Conservation (phyloP, 2,888 invertebrate species). For the Cosmia pyralina region DNA sequence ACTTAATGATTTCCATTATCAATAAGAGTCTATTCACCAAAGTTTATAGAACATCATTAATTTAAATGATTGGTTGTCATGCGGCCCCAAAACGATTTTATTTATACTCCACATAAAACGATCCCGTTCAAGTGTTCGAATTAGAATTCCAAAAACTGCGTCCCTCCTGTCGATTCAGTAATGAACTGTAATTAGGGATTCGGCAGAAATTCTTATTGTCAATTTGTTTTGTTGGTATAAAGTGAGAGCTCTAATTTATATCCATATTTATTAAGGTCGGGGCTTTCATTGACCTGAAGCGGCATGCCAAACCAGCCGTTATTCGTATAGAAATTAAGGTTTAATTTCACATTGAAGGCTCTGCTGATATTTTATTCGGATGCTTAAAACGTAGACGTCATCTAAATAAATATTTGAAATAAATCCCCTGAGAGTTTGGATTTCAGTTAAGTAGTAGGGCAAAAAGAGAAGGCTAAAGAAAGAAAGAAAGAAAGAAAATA, state of each 20-base stretch:
- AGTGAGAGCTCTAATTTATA: constrained; percentile 73
- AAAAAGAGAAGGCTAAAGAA: too few species aligned
- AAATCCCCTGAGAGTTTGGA: constrained; percentile 71
- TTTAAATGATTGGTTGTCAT: constrained; percentile 5
- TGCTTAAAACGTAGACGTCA: constrained; percentile 74
- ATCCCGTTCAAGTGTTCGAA: constrained; percentile 32
- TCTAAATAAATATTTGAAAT: constrained; percentile 81
- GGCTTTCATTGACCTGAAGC: constrained; percentile 62
- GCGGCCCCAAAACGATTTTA: constrained; percentile 8
- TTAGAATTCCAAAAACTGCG: constrained; percentile 51
- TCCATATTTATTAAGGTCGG: constrained; percentile 78
- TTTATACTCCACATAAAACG: constrained; percentile 32
- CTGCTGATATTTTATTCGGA: constrained; percentile 75
- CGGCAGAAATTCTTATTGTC: constrained; percentile 68
- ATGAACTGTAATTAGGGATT: constrained; percentile 67
- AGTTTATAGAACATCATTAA: neutral
- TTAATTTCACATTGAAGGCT: constrained; percentile 73
- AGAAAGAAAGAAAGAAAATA: too few species aligned
- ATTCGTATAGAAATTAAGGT: constrained; percentile 73
- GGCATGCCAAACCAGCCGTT: constrained; percentile 70
- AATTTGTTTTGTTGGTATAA: constrained; percentile 72
- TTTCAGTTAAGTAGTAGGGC: constrained; percentile 67
- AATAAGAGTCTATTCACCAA: constrained; percentile 6
- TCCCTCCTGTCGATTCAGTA: constrained; percentile 59
- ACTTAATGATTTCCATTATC: neutral